phyloP scores from a whole-genome alignment of 2,797 vertebrate species.

The Fistularia commersonii region DNA sequence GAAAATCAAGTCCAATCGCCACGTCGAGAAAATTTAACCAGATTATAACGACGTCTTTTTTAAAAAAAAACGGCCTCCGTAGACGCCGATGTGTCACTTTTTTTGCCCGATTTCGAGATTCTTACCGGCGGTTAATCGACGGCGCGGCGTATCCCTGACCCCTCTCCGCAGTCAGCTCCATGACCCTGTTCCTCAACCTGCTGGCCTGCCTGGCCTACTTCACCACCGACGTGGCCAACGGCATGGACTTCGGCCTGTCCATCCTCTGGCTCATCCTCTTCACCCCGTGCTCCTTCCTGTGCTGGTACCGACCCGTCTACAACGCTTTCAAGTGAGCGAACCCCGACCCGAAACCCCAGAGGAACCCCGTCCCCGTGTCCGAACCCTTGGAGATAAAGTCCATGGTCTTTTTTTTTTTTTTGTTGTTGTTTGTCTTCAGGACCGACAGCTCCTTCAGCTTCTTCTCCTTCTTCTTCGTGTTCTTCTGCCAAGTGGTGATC shows the following conservation, averaged over 20 bases:
- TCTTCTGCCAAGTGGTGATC: slow-evolving; percentile 89
- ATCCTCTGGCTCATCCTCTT: slow-evolving; percentile 95
- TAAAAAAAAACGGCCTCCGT: too few species aligned
- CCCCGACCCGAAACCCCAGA: too few species aligned
- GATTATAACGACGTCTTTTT: too few species aligned
- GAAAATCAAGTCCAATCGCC: too few species aligned
- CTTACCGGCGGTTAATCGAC: background rate
- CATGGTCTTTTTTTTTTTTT: background rate
- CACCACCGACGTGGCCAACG: slow-evolving; percentile 33
- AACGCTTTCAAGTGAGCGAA: slow-evolving; percentile 91
- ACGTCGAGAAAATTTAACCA: too few species aligned
- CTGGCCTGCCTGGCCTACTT: slow-evolving; percentile 91
- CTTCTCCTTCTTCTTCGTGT: slow-evolving; percentile 97
- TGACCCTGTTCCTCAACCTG: slow-evolving; percentile 92
- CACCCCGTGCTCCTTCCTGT: slow-evolving; percentile 93
- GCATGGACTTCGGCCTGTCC: slow-evolving; percentile 89
- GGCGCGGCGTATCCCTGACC: background rate
- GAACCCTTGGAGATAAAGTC: too few species aligned
- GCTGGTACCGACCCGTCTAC: slow-evolving; percentile 96
- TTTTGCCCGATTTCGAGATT: background rate
- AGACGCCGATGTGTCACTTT: background rate
- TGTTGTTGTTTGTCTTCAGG: slow-evolving; percentile 68
- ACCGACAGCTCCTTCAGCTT: slow-evolving; percentile 97
- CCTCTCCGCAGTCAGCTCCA: slow-evolving; percentile 78
- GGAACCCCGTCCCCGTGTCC: too few species aligned